A percentile compares a stretch with the other conserved stretches of the same genome.
These are phyloP conservation scores for Orussus abietinus DNA, from an alignment of 1,140 invertebrate genomes.

Conservation along the genomic window DNA sequence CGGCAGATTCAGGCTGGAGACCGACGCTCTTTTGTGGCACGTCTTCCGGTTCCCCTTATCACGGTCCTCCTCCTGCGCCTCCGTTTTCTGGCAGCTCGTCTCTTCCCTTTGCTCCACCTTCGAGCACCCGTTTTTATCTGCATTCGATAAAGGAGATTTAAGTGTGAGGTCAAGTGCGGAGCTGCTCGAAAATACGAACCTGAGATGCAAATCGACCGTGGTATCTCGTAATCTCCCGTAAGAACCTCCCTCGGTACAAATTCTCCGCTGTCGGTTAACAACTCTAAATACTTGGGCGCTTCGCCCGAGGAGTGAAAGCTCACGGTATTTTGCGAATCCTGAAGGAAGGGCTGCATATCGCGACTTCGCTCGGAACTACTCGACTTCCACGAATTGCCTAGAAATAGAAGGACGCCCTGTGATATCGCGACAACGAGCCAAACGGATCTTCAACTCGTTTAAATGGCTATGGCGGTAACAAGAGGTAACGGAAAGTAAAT, in stretches of 20 bases:
- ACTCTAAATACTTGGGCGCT: constrained; percentile 58
- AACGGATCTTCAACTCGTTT: no score
- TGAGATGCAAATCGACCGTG: constrained; percentile 42
- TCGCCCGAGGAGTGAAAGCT: constrained; percentile 26
- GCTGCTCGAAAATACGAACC: no score
- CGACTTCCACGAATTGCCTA: constrained; percentile 49
- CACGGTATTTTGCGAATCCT: constrained; percentile 33
- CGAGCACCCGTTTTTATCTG: background rate
- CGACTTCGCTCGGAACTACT: constrained; percentile 45
- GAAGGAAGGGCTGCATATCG: constrained; percentile 43
- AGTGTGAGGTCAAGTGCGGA: no score
- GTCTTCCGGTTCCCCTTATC: constrained; percentile 15
- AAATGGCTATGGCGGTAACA: no score
- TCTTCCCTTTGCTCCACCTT: constrained; percentile 7
- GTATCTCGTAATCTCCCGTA: constrained; percentile 59
- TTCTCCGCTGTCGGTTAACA: constrained; percentile 52
- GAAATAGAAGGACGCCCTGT: constrained; percentile 14
- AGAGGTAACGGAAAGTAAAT: no score
- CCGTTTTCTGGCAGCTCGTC: constrained; percentile 11
- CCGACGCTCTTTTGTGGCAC: constrained; percentile 33
- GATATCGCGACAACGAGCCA: no score
- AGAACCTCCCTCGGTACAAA: constrained; percentile 40
- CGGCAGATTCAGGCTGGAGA: constrained; percentile 37
- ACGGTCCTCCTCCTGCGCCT: constrained; percentile 11
- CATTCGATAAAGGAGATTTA: background rate